Base-by-base conservation (phyloP, 2,797 vertebrate species). In the Sebastes cheni region DNA sequence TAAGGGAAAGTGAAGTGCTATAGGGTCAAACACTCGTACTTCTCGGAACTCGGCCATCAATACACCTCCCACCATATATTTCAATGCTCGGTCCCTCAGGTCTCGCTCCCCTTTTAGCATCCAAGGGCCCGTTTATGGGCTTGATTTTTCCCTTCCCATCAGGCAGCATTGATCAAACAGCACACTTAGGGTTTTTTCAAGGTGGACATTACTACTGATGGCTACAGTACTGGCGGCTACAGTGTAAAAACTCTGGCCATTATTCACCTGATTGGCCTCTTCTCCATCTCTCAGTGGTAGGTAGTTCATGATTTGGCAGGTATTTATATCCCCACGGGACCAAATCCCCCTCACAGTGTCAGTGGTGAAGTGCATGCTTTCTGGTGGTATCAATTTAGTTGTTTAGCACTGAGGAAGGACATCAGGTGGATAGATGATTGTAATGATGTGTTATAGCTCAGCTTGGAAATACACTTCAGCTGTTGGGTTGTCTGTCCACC, bases 231-330 rank as follows among this genome's bases (percentile, higher is more conserved):
- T 92, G 90, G 82, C 75, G 69, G 86, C 89, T 75, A 68, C 80
- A 56, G 92, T 85, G 88, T 92, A 93, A 93, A 94, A 95, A 94
- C 92, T 93, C 86, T 85, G 84, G 92, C 95, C 92, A 95, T 96
- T 96, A 95, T 93, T 89, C 84, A 90, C 87, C 93, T 96, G 95
- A 96, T 96, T 95, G 94, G 90, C 91, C 95, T 95, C 93, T 95
- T 88, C 88, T 92, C 87, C 88, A 86, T 93, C 92, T 93, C 93
- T 91, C 90, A 89, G 92, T 90, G 90, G 91, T 93, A 89, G 91
- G 93, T 92, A 93, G 95, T 94, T 94, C 89, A 88, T 93, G 94
- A 95, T 96, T 94, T 74, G 85, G 82, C 90, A 94, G 94, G 93
- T 95, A 96, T 96, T 96, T 95, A 95, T 96, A 94, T 91, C 92